These are phyloP conservation scores for Catagonus wagneri DNA, from an alignment of 2,113 vertebrate species.

Conservation along the genomic window DNA sequence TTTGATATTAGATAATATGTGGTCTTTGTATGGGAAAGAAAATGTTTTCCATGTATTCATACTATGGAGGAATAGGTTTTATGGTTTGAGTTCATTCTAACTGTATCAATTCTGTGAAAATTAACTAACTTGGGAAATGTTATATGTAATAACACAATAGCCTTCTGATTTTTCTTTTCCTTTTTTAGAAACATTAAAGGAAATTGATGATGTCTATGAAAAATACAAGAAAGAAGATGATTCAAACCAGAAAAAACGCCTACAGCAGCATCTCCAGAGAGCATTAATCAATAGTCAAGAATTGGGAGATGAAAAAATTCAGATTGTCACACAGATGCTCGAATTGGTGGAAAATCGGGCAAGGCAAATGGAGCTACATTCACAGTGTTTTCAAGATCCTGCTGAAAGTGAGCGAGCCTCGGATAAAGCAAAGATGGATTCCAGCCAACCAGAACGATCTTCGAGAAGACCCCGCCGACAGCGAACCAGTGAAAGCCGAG, in stretches of 20 bases:
- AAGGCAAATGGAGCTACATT: conserved; percentile 96
- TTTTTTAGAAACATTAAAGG: conserved; percentile 95
- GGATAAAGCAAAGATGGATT: conserved; percentile 88
- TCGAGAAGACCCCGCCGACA: conserved; percentile 95
- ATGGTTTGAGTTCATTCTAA: conserved; percentile 39
- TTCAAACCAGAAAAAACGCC: conserved; percentile 93
- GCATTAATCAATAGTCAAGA: conserved; percentile 97
- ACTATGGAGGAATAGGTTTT: not conserved
- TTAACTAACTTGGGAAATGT: conserved; percentile 32
- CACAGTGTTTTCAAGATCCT: conserved; percentile 94
- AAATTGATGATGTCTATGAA: conserved; percentile 98
- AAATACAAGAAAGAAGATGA: conserved; percentile 96
- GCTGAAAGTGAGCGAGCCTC: conserved; percentile 89
- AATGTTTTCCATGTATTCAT: not conserved
- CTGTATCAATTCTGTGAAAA: conserved; percentile 21
- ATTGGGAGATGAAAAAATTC: conserved; percentile 98
- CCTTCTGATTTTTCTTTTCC: conserved; percentile 46
- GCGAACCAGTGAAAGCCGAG: conserved; percentile 96
- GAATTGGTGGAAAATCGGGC: conserved; percentile 98
- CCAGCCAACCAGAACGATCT: conserved; percentile 91
- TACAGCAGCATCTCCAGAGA: conserved; percentile 96
- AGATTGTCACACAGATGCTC: conserved; percentile 97
- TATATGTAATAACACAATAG: not conserved
- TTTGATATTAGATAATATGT: not conserved
- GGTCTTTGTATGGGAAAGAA: not conserved